These are phyloP conservation scores for Nibea albiflora DNA, from an alignment of 2,113 vertebrate genomes.

Conservation along the genomic window DNA sequence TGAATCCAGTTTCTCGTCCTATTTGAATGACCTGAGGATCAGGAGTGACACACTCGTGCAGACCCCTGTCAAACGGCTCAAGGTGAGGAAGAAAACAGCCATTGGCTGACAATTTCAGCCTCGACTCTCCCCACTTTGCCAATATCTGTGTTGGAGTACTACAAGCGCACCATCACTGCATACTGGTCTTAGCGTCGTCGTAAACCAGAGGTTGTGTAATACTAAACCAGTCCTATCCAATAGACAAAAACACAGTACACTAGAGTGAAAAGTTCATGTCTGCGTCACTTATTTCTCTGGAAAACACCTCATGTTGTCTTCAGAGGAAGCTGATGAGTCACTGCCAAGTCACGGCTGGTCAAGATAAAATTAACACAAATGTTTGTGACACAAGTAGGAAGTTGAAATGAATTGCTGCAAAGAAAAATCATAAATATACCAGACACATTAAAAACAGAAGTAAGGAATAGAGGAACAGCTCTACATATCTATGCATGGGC, in stretches of 20 bases:
- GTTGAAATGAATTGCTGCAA: neutral
- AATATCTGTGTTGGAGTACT: too few relatives aligned
- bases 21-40: constrained; percentile 91
- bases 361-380: neutral
- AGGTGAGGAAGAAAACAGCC: constrained; percentile 80
- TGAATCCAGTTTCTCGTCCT: constrained; percentile 86
- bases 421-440: neutral
- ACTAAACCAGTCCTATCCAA: neutral
- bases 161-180: too few relatives aligned
- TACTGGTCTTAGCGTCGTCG: too few relatives aligned
- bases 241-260: neutral
- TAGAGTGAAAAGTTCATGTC: neutral
- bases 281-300: neutral
- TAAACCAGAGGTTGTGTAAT: neutral
- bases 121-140: too few relatives aligned
- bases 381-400: neutral
- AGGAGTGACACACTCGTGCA: constrained; percentile 85
- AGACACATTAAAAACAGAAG: neutral
- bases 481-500: neutral
- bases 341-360: neutral
- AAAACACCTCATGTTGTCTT: neutral
- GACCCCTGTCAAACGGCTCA: constrained; percentile 92
- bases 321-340: neutral
- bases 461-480: neutral
- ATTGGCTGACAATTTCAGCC: too few relatives aligned